A percentile compares a stretch with the other conserved stretches of the same genome.
Evolutionary conservation across 1,140 invertebrate species (phyloP).

Genomic region (Drosophila biarmipes): DNA sequence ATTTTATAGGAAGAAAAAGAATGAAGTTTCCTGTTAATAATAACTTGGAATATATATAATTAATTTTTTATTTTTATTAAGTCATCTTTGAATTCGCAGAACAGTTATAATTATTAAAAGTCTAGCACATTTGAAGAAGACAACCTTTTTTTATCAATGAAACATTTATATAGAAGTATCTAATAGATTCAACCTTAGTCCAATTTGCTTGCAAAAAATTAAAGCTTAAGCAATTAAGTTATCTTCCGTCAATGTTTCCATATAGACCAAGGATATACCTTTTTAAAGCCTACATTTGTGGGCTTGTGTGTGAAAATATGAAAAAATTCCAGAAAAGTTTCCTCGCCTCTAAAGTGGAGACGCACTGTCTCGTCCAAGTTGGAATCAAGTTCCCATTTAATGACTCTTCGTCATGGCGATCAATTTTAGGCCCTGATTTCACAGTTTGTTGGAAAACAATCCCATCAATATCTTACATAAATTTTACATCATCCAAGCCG

Average conservation of each 20-base stretch:
- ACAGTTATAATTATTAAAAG: neutral
- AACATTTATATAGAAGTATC: slow-evolving; percentile 19
- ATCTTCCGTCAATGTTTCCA: neutral
- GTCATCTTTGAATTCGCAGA: neutral
- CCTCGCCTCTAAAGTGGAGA: neutral
- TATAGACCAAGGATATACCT: neutral
- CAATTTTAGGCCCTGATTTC: slow-evolving; percentile 49
- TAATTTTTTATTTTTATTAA: neutral
- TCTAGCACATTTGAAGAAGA: neutral
- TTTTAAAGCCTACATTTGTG: neutral
- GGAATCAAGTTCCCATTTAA: slow-evolving; percentile 24
- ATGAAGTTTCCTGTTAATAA: no score
- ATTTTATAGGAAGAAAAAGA: no score
- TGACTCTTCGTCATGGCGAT: slow-evolving; percentile 30
- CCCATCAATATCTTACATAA: slow-evolving; percentile 18
- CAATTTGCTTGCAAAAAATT: neutral
- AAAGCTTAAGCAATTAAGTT: neutral
- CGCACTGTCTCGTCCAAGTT: slow-evolving; percentile 3
- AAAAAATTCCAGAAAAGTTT: neutral
- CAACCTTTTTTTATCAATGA: slow-evolving; percentile 12
- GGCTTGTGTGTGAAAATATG: neutral
- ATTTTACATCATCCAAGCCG: slow-evolving; percentile 31
- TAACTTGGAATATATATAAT: no score
- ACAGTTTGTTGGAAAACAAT: slow-evolving; percentile 14
- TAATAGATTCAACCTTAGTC: slow-evolving; percentile 16